Base-by-base conservation (phyloP, 2,888 invertebrate species). In the Acrobasis suavella region DNA sequence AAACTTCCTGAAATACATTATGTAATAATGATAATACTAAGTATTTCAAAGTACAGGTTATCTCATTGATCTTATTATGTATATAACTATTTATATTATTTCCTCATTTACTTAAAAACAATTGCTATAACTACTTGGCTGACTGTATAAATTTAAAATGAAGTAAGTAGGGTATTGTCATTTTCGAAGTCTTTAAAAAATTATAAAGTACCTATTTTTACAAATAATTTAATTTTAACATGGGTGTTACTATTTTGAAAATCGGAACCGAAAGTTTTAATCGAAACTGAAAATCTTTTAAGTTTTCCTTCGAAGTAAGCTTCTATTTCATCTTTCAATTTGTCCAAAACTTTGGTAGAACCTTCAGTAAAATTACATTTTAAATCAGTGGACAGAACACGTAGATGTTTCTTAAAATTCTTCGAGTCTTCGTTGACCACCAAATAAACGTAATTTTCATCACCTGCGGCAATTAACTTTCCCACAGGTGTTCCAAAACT, bases 211-310 rank as follows among this genome's bases (percentile, higher is more conserved):
- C n/a, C n/a, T n/a, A 22, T 22, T 22, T 22, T 22, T 22, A 22
- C 22, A 22, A 22, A 22, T 32, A 32, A 32, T 32, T 32, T 32
- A 32, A 22, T n/a, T 22, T 22, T 22, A 22, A 22, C 2, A 22
- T 22, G 2, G 32, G 32, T 7, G 9, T 38, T 69, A 91, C 92
- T 81, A n/a, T 87, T 87, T 77, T 91, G 91, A 77, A 91, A 92
- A 50, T 86, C 82, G 0, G 91, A 85, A 12, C 92, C 92, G 67
- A 82, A 69, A 14, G 76, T 78, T 78, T 87, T 86, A n/a, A 91
- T 65, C 9, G 89, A 86, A 15, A 85, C 71, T 38, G 80, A 75
- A 67, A 92, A 92, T 58, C 80, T 81, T 60, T 81, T 85, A 0
- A 88, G 68, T 62, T 80, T 76, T n/a, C 87, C 86, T 17, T 76